Evolutionary conservation across 2,113 vertebrate genomes (phyloP), one percentile per base, ranked within the genome.

Genomic region (Oceanodroma tethys): DNA sequence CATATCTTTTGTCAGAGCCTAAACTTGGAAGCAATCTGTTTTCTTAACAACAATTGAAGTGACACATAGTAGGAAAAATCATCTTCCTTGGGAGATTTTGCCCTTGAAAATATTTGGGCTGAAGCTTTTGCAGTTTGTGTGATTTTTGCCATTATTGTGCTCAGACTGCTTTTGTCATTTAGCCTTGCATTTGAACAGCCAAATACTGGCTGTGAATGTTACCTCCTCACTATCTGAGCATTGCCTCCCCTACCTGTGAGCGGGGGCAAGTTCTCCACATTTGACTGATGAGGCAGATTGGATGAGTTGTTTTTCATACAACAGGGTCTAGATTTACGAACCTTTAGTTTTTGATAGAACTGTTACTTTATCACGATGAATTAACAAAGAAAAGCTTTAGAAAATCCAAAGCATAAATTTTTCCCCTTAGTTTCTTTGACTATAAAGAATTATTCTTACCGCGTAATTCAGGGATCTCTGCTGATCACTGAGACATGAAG

Each of bases 31-130:
- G 36, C 52, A 65, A 20, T 88, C 29, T 47, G 9, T 90, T 93
- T 82, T 59, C 90, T 86, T 88, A 86, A 72, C 47, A 91, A 56
- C 14, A 79, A 75, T 65, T 90, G 50, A 90, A 93, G 29, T 86
- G 88, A 76, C 34, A 76, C 38, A 36, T 65, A 72, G 26, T 34
- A 80, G 48, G n/a, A 56, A 93, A 87, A 38, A 43, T 10, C 40
- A 89, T 83, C 23, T 27, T 42, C 88, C 88, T 30, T 85, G 32
- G 85, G 47, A 79, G n/a, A 87, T 67, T 72, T 86, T 93, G 78
- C 20, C 81, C 90, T 90, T 97, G 87, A 76, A 96, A 91, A 70
- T 78, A 81, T 74, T 81, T 87, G 50, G 55, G 38, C 50, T 48
- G 70, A 81, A 91, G 52, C 42, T 91, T 65, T 79, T 84, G 47